A percentile compares a stretch with the other conserved stretches of the same genome.
Evolutionary conservation across 2,113 vertebrate species (phyloP).

Genomic region (Bettongia penicillata): DNA sequence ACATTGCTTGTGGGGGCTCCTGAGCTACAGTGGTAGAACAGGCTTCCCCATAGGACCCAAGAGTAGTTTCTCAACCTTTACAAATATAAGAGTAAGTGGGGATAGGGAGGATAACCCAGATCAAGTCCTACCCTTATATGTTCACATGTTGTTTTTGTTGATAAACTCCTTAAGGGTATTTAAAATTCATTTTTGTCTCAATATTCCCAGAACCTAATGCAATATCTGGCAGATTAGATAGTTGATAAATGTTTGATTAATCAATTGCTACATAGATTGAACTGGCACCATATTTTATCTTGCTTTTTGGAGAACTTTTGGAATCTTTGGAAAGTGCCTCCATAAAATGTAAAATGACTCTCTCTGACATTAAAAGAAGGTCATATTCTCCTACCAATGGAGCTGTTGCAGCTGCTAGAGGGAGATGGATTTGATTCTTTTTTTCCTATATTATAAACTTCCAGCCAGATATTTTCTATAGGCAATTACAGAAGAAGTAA

Average conservation of each 20-base stretch:
- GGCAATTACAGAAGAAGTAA: conserved; percentile 53
- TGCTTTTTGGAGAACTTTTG: conserved; percentile 25
- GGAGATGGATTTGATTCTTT: conserved; percentile 42
- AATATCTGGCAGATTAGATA: not conserved
- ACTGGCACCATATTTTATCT: not conserved
- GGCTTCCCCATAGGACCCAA: not conserved
- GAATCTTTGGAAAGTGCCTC: conserved; percentile 48
- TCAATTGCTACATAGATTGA: conserved; percentile 24
- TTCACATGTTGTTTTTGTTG: too few species aligned
- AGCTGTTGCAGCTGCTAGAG: conserved; percentile 58
- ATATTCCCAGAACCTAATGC: not conserved
- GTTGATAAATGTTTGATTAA: not conserved
- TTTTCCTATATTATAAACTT: conserved; percentile 58
- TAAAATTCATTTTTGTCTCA: not conserved
- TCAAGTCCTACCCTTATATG: not conserved
- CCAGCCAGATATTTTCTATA: conserved; percentile 67
- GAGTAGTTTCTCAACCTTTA: not conserved
- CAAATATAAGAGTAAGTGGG: not conserved
- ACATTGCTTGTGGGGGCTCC: not conserved
- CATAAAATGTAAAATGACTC: conserved; percentile 52
- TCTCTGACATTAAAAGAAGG: conserved; percentile 47
- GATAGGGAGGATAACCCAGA: not conserved
- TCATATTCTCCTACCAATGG: conserved; percentile 52
- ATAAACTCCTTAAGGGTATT: not conserved
- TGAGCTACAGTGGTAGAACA: not conserved